Evolutionary conservation across 1,140 invertebrate genomes (phyloP), one percentile per base, ranked within the genome.

Genomic region (Drusus annulatus): DNA sequence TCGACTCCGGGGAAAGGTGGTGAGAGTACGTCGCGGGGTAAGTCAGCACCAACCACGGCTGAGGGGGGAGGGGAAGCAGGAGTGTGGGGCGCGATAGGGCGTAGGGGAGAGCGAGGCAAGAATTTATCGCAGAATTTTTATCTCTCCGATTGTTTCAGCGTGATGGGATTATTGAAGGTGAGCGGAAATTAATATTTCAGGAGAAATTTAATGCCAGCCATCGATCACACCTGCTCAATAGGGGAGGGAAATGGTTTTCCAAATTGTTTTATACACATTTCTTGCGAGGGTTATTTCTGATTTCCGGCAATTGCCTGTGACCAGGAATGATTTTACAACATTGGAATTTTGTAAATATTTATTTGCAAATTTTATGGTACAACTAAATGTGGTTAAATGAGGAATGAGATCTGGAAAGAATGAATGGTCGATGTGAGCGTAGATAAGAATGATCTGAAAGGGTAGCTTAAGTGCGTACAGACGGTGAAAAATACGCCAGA

Each of bases 111-210:
- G 60, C 17, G 36, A 17, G 45, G 45, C 10, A 78, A 45, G 76
- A 78, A 78, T 78, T 78, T 65, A 60, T 56, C 60, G 21, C 19
- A n/a, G 73, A 80, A 80, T 80, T 80, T 80, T 80, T 69, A 80
- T 80, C 54, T 50, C 45, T 52, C 50, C 68, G 45, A 52, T 71
- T 25, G 68, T 71, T 71, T 51, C 62, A 65, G 8, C 45, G 19
- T 69, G 65, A 69, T 69, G 65, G 65, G 65, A 69, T 69, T 69
- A 69, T 69, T 45, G 65, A 69, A 69, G 65, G 65, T 69, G 65
- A 45, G 65, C 36, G 21, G n/a, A 36, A 69, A 69, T 45, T 69
- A 69, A 69, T 69, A 69, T 69, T 69, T 45, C 65, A 50, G 36
- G 65, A 17, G 28, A 19, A 69, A 50, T 45, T 69, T 69, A 16